Evolutionary conservation across 1,140 invertebrate species (phyloP).

Genomic region (Trialeurodes vaporariorum): DNA sequence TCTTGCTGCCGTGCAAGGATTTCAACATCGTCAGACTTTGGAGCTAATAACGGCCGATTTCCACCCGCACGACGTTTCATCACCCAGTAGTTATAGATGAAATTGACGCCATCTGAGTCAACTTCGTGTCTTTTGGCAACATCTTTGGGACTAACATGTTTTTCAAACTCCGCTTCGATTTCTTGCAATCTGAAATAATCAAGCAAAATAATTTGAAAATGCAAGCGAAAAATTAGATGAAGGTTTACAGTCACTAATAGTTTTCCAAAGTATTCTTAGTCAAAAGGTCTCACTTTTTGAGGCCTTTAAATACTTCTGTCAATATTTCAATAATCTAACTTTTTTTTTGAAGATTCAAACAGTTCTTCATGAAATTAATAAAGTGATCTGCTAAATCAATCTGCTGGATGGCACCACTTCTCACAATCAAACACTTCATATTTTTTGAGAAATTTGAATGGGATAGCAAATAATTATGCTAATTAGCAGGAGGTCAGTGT

Average conservation of each 20-base stretch:
- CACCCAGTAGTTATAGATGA: conserved; percentile 92
- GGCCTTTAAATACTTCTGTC: too few species aligned
- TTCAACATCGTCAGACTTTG: conserved; percentile 61
- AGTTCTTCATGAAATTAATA: too few species aligned
- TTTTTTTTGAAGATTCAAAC: too few species aligned
- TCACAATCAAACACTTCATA: too few species aligned
- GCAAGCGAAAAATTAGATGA: conserved; percentile 9
- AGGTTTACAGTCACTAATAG: conserved; percentile 6
- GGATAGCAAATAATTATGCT: too few species aligned
- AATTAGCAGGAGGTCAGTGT: too few species aligned
- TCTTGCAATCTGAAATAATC: conserved; percentile 57
- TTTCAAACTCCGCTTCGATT: conserved; percentile 88
- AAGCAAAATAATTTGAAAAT: conserved; percentile 17
- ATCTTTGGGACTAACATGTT: conserved; percentile 73
- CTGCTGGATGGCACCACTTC: too few species aligned
- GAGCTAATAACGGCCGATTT: conserved; percentile 78
- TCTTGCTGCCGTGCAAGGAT: conserved; percentile 52
- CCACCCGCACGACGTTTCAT: conserved; percentile 74
- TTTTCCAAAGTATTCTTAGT: too few species aligned
- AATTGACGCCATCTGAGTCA: conserved; percentile 65
- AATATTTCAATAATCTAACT: too few species aligned
- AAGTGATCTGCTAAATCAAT: too few species aligned
- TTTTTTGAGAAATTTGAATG: too few species aligned
- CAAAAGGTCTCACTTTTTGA: too few species aligned
- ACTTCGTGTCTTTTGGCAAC: conserved; percentile 56